A percentile compares a stretch with the other conserved stretches of the same genome.
phyloP scores from a whole-genome alignment of 2,113 vertebrate genomes.

The Megaceryle torquata region DNA sequence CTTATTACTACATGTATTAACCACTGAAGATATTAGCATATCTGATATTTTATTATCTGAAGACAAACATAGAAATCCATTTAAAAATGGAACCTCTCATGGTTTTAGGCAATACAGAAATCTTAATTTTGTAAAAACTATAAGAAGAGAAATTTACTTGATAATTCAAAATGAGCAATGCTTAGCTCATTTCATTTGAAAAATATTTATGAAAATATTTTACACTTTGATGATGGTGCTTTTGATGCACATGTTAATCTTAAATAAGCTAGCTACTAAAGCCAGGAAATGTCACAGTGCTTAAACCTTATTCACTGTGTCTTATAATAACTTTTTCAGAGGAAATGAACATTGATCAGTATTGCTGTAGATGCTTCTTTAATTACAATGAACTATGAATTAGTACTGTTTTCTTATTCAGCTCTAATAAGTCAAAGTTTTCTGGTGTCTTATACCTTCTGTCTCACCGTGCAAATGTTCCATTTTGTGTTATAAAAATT shows the following conservation, averaged over 20 bases:
- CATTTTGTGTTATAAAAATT: neutral
- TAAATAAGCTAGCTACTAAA: neutral
- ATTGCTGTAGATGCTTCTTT: neutral
- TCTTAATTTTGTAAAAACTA: neutral
- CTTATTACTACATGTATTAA: neutral
- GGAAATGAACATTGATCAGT: neutral
- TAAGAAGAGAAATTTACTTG: neutral
- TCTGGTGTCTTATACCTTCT: neutral
- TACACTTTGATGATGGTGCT: neutral
- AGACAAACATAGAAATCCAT: neutral
- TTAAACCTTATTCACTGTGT: neutral
- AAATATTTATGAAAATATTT: neutral
- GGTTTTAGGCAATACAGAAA: neutral
- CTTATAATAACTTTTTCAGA: neutral
- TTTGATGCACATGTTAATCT: neutral
- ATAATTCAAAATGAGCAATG: neutral
- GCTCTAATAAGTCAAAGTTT: neutral
- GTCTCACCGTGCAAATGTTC: neutral
- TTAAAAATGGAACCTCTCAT: neutral
- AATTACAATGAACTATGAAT: neutral
- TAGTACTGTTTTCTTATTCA: neutral
- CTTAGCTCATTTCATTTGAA: neutral
- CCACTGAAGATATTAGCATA: neutral
- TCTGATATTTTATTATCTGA: neutral
- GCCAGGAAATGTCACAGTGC: neutral